Evolutionary conservation across 2,113 vertebrate species (phyloP).

Genomic region (Trichechus manatus): DNA sequence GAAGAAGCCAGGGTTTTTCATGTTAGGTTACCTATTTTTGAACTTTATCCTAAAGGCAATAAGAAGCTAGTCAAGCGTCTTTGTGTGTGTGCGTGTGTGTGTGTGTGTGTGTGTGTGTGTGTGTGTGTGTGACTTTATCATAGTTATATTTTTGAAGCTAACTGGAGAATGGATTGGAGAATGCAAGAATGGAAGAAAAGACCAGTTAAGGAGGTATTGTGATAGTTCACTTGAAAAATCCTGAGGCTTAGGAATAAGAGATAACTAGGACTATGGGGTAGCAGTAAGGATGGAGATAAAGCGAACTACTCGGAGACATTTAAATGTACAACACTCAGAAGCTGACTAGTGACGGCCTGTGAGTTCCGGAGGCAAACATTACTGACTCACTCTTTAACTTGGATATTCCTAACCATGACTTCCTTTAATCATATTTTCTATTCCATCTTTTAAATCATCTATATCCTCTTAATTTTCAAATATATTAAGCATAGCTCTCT

Average conservation of each 20-base stretch:
- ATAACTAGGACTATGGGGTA: neutral
- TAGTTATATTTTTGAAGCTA: neutral
- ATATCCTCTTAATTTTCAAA: neutral
- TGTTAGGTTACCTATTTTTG: neutral
- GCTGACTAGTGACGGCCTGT: fast-evolving
- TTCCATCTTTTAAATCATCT: neutral
- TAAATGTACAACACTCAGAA: too few species aligned
- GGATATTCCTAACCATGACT: too few species aligned
- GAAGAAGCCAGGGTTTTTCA: neutral
- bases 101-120: too few species aligned
- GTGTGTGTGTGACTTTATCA: neutral
- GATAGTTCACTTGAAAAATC: neutral
- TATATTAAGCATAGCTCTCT: neutral
- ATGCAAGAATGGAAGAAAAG: neutral
- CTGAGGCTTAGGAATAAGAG: neutral
- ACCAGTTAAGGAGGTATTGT: neutral
- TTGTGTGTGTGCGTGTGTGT: too few species aligned
- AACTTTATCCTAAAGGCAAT: neutral
- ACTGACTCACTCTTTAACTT: too few species aligned
- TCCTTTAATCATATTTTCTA: neutral
- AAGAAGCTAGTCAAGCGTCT: neutral
- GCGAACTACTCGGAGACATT: neutral
- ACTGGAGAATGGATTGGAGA: neutral
- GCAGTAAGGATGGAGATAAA: too few species aligned
- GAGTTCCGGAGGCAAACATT: neutral